These are phyloP conservation scores for Petrosia ficiformis DNA, from an alignment of 37 sponge, comb jelly and placozoan species.

Conservation along the genomic window DNA sequence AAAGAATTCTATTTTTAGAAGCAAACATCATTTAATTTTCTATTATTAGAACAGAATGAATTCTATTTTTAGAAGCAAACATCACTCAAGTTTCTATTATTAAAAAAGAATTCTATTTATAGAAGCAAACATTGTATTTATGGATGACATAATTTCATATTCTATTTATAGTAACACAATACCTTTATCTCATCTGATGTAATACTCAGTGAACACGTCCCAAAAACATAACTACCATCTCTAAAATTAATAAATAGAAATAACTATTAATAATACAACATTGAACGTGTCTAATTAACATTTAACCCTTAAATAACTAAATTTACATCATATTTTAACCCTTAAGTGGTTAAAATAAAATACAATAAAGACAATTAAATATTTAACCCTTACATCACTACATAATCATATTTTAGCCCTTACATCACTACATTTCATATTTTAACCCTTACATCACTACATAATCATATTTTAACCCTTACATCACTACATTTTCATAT, in stretches of 20 bases:
- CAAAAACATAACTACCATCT: neutral
- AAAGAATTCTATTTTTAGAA: neutral
- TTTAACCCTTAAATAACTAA: no score
- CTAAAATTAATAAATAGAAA: no score
- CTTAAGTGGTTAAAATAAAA: conserved; percentile 3
- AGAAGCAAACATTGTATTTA: neutral
- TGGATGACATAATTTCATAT: no score
- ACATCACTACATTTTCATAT: no score
- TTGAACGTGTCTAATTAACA: no score
- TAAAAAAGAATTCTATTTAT: neutral
- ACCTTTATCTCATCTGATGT: no score
- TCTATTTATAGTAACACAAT: no score
- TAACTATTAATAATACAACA: no score
- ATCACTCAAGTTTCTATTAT: neutral
- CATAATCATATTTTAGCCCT: neutral
- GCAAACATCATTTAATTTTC: neutral
- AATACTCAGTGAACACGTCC: conserved; percentile 3
- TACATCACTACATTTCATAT: no score
- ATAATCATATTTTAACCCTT: neutral
- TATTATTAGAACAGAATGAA: neutral
- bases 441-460: conserved; percentile 3
- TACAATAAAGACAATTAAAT: neutral
- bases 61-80: neutral
- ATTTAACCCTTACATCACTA: neutral
- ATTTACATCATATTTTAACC: no score